Evolutionary conservation across 2,113 vertebrate genomes (phyloP).

Genomic region (Setophaga kirtlandii): DNA sequence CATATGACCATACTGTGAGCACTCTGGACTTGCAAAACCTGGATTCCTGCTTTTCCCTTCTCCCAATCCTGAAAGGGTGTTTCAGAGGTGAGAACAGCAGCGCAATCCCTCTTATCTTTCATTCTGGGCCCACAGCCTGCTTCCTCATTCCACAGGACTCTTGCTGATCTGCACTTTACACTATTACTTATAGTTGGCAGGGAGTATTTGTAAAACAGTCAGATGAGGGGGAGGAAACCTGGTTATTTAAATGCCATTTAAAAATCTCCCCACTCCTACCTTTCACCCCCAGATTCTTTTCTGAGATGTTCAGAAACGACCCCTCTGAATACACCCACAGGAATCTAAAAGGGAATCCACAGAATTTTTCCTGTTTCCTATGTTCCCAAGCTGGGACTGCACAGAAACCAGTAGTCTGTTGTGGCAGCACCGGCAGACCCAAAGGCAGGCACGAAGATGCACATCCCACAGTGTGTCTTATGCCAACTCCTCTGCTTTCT

Average conservation of each 20-base stretch:
- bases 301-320: background rate
- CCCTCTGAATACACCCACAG: background rate
- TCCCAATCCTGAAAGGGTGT: constrained; percentile 27
- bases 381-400: background rate
- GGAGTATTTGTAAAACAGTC: constrained; percentile 13
- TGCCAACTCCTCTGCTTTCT: background rate
- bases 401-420: background rate
- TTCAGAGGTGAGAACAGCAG: constrained; percentile 55
- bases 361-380: background rate
- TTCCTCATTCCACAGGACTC: constrained; percentile 65
- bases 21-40: constrained; percentile 14
- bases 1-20: background rate
- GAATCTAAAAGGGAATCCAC: constrained; percentile 10
- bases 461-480: background rate
- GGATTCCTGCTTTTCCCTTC: constrained; percentile 52
- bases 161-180: constrained; percentile 63
- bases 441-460: background rate
- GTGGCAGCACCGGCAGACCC: background rate
- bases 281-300: constrained; percentile 6
- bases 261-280: background rate
- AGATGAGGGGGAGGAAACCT: constrained; percentile 9
- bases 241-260: constrained; percentile 37
- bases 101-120: constrained; percentile 58
- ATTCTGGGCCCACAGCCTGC: constrained; percentile 48
- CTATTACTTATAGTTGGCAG: constrained; percentile 32